Evolutionary conservation across 2,797 vertebrate species (phyloP), one percentile per base, ranked within the genome.

Genomic region (Chaenodraco wilsoni): DNA sequence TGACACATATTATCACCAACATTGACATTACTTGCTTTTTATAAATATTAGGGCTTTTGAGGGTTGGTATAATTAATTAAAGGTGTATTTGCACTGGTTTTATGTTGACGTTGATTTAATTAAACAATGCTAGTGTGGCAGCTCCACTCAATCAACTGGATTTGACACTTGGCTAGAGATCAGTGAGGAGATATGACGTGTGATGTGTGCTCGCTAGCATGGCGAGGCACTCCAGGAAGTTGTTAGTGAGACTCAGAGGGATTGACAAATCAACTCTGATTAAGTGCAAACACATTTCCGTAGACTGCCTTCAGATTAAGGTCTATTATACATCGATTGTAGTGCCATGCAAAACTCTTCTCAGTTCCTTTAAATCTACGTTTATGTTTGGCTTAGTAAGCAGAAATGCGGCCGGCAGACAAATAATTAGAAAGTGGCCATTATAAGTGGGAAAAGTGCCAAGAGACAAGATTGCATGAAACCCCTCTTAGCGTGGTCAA

Each of bases 261-360:
- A 80, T 85, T 73, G 55, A 61, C 67, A 69, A 80, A 87, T 84
- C 63, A 81, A 70, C 73, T 76, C 74, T 74, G 74, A 85, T 82
- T 73, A 84, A 86, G 49, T 72, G 59, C 66, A 72, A 82, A 74
- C 79, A 64, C 40, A 66, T 87, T 76, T 74, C 65, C 58, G 16
- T 21, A 61, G 60, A 56, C 45, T 9, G 5, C 63, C 60, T 65
- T 44, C 31, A 77, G 48, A 73, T 62, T 44, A 21, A 48, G 27
- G 44, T 58, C 79, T 60, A 12, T 55, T 56, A 62, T 3, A 9
- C 43, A 72, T 78, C 0, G 43, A 81, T 82, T 75, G 51, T 16
- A 37, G 0, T 62, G 72, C 48, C 31, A 1, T 43, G 17, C 56
- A 59, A 44, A 58, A 62, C 44, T 43, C 11, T 21, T 56, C 54